These are phyloP conservation scores for Ctenopoma kingsleyae DNA, from an alignment of 2,797 vertebrate species.

Conservation along the genomic window DNA sequence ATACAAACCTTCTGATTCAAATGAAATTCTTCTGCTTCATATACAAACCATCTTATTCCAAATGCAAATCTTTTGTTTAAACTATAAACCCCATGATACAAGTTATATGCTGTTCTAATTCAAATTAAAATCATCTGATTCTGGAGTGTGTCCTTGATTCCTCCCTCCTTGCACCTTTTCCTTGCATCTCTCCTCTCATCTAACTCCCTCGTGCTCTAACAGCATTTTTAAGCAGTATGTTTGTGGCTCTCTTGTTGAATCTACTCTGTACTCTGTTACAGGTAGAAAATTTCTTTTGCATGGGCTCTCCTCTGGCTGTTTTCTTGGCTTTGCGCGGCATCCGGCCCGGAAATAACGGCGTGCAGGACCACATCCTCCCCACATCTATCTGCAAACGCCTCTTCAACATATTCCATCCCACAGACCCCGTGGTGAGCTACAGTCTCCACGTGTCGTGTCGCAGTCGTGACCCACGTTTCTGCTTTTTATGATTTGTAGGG, in stretches of 20 bases:
- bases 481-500: background rate
- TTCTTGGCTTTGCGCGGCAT: slow-evolving; percentile 94
- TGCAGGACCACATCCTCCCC: slow-evolving; percentile 94
- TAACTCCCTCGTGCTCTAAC: background rate
- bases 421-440: slow-evolving; percentile 94
- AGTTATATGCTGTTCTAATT: too few relatives aligned
- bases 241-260: background rate
- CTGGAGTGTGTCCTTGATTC: too few relatives aligned
- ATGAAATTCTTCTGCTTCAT: too few relatives aligned
- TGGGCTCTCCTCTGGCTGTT: slow-evolving; percentile 96
- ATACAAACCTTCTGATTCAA: too few relatives aligned
- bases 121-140: too few relatives aligned
- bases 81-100: background rate
- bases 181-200: too few relatives aligned
- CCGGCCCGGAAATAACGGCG: slow-evolving; percentile 88
- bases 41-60: too few relatives aligned
- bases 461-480: background rate
- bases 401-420: slow-evolving; percentile 96
- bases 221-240: background rate
- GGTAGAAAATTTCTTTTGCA: slow-evolving; percentile 99
- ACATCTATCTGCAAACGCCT: slow-evolving; percentile 92
- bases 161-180: too few relatives aligned
- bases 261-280: slow-evolving; percentile 58
- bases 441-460: background rate
- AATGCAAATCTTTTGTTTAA: too few relatives aligned